Conservation (phyloP, 1,140 invertebrate species). For the Ceratina japonica region DNA sequence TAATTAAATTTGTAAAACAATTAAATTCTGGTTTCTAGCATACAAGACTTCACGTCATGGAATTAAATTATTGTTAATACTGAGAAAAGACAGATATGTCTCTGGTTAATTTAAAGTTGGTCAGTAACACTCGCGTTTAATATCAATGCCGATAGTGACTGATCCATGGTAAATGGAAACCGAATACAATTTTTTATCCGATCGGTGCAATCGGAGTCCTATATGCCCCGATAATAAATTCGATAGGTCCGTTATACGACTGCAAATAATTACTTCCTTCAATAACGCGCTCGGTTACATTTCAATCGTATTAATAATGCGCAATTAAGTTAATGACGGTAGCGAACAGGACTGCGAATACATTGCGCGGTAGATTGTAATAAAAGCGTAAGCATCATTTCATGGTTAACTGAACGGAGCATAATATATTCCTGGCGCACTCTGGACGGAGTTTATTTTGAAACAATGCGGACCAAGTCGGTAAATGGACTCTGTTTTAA, state of each 20-base stretch:
- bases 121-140: slow-evolving; percentile 13
- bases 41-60: neutral
- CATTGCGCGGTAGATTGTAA: no score
- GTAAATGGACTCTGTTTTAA: no score
- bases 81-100: neutral
- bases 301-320: neutral
- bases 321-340: neutral
- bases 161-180: slow-evolving; percentile 12
- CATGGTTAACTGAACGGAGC: no score
- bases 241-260: neutral
- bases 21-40: neutral
- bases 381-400: no score
- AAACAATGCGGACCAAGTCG: no score
- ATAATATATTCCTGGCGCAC: no score
- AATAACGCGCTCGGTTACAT: slow-evolving; percentile 17
- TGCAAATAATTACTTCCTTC: slow-evolving; percentile 19
- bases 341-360: neutral
- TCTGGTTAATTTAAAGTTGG: neutral
- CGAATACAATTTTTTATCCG: slow-evolving; percentile 4
- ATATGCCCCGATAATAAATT: neutral
- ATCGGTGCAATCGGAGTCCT: neutral
- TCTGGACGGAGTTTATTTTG: no score
- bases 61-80: slow-evolving; percentile 32
- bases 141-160: neutral
- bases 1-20: neutral